A percentile compares a stretch with the other conserved stretches of the same genome.
Conservation (phyloP, 2,888 invertebrate genomes). For the Spodoptera picta region DNA sequence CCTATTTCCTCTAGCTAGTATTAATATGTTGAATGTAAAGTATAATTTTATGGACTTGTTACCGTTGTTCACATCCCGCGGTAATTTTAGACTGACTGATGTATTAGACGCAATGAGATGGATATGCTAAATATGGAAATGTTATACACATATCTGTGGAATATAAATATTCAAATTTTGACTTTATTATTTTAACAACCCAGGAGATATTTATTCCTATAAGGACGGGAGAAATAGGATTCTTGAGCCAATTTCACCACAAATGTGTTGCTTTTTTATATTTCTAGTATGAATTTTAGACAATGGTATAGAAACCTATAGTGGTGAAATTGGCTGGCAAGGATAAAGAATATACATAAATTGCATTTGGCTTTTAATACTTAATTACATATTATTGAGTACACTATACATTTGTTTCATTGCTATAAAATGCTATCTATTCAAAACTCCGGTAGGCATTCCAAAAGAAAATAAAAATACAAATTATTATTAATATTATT, state of each 20-base stretch:
- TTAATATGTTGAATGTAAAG: conserved; percentile 49
- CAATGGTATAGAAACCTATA: conserved; percentile 30
- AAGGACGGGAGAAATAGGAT: conserved; percentile 19
- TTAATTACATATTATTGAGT: conserved; percentile 88
- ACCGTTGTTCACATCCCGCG: conserved; percentile 41
- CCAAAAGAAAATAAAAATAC: conserved; percentile 84
- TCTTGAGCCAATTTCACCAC: conserved; percentile 42
- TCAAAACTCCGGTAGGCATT: conserved; percentile 88
- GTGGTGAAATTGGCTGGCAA: conserved; percentile 42
- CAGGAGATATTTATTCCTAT: conserved; percentile 25
- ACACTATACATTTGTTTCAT: conserved; percentile 88
- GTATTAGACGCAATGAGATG: conserved; percentile 55
- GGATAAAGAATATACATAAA: conserved; percentile 68
- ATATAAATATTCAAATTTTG: conserved; percentile 72
- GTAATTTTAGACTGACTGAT: conserved; percentile 62
- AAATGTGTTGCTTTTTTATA: conserved; percentile 7
- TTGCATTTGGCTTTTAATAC: conserved; percentile 88
- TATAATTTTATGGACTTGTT: conserved; percentile 53
- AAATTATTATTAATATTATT: conserved; percentile 76
- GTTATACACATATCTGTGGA: conserved; percentile 69
- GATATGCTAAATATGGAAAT: conserved; percentile 66
- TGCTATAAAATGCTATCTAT: conserved; percentile 89
- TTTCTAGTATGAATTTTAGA: conserved; percentile 25
- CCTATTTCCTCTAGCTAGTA: conserved; percentile 35
- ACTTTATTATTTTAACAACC: conserved; percentile 56